Conservation (phyloP, 1,140 invertebrate genomes). For the Drosophila arawakana region DNA sequence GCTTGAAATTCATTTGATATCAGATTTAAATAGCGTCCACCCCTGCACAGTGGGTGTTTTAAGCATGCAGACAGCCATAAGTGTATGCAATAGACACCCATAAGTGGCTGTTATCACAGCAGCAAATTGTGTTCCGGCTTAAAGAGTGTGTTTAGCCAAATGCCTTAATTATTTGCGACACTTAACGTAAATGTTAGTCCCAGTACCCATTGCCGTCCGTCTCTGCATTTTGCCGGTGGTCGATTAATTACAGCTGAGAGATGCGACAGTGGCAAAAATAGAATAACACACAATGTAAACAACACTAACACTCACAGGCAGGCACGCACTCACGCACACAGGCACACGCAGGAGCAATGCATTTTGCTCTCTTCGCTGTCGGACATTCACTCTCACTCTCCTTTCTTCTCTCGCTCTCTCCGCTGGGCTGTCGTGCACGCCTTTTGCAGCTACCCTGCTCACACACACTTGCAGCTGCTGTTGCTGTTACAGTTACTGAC, state of each 20-base stretch:
- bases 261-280: neutral
- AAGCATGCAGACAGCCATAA: slow-evolving; percentile 20
- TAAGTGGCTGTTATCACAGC: slow-evolving; percentile 30
- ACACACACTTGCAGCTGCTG: slow-evolving; percentile 16
- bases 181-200: slow-evolving; percentile 18
- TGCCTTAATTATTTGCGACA: slow-evolving; percentile 36
- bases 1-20: neutral
- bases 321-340: neutral
- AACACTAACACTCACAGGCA: slow-evolving; percentile 19
- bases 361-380: slow-evolving; percentile 11
- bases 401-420: neutral
- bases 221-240: slow-evolving; percentile 17
- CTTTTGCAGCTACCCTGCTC: slow-evolving; percentile 16
- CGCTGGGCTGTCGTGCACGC: slow-evolving; percentile 1
- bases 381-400: neutral
- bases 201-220: slow-evolving; percentile 5
- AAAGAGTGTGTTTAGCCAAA: slow-evolving; percentile 24
- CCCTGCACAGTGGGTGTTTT: slow-evolving; percentile 14
- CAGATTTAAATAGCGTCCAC: neutral
- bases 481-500: slow-evolving; percentile 1
- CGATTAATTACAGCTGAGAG: slow-evolving; percentile 35
- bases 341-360: slow-evolving; percentile 11
- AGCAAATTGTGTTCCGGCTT: neutral
- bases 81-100: neutral
- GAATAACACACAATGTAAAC: slow-evolving; percentile 39